These are phyloP conservation scores for Grantiella picta DNA, from an alignment of 2,113 vertebrate genomes.

Conservation along the genomic window DNA sequence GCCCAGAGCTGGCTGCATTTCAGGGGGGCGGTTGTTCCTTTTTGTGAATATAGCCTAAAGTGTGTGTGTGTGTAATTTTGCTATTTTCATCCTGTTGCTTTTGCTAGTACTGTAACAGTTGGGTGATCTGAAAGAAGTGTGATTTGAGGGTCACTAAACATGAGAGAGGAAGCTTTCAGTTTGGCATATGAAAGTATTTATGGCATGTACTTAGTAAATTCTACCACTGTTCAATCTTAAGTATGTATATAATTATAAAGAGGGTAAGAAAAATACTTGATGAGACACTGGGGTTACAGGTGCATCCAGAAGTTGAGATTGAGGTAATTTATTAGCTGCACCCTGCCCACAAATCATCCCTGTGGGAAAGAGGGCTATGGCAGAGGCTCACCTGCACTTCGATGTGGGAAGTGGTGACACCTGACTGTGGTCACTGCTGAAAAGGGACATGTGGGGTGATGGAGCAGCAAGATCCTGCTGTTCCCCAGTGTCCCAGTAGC, in stretches of 20 bases:
- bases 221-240: not conserved
- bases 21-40: not conserved
- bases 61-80: not conserved
- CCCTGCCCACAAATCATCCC: not conserved
- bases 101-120: slow-evolving; percentile 37
- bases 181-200: not conserved
- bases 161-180: not conserved
- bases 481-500: not conserved
- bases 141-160: slow-evolving; percentile 30
- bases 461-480: not conserved
- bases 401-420: accelerated
- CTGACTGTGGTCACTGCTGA: not conserved
- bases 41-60: not conserved
- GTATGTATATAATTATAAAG: not conserved
- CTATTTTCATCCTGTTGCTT: slow-evolving; percentile 1
- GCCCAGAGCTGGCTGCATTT: not conserved
- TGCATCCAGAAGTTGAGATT: not conserved
- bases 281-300: not conserved
- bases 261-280: not conserved
- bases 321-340: not conserved
- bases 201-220: not conserved
- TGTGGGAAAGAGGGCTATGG: not conserved
- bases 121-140: slow-evolving; percentile 31
- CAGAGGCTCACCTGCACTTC: not conserved
- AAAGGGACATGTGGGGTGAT: not conserved